Evolutionary conservation across 30 jellyfish, hydroid and myxozoan genomes (phyloP).

Genomic region (Cassiopea andromeda): DNA sequence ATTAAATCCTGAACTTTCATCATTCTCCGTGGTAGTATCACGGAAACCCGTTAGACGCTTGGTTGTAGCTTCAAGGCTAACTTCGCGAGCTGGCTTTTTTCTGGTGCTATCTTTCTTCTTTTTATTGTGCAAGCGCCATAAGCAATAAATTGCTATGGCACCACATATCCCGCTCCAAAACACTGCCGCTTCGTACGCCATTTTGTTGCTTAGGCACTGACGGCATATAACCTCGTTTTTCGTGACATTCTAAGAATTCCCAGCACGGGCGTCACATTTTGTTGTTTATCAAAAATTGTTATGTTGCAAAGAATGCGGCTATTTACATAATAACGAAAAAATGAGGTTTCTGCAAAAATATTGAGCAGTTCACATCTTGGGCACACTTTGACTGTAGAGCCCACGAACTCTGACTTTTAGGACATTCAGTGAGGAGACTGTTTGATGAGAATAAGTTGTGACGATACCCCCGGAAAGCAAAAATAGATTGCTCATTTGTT

Average conservation of each 20-base stretch:
- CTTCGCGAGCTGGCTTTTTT: slow-evolving; percentile 4
- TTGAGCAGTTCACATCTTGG: too few species aligned
- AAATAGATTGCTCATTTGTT: neutral
- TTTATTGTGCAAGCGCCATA: neutral
- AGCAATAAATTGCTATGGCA: neutral
- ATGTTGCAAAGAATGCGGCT: neutral
- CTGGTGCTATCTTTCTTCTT: neutral
- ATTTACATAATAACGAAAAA: neutral
- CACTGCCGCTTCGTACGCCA: slow-evolving; percentile 47
- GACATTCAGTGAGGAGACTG: too few species aligned
- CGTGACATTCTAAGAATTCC: neutral
- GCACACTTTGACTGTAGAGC: too few species aligned
- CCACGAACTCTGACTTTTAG: too few species aligned
- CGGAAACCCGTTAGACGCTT: neutral
- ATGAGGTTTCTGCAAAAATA: too few species aligned
- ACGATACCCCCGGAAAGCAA: neutral
- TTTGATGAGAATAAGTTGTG: too few species aligned
- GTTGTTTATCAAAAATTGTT: too few species aligned
- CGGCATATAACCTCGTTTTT: neutral
- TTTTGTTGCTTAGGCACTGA: neutral
- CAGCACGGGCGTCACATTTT: neutral
- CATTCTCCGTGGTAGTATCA: neutral
- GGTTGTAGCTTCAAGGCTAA: slow-evolving; percentile 40
- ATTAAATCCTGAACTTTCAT: neutral
- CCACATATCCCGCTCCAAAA: slow-evolving; percentile 32